Evolutionary conservation across 1,140 invertebrate genomes (phyloP), one percentile per base, ranked within the genome.

Genomic region (Trichonephila inaurata): DNA sequence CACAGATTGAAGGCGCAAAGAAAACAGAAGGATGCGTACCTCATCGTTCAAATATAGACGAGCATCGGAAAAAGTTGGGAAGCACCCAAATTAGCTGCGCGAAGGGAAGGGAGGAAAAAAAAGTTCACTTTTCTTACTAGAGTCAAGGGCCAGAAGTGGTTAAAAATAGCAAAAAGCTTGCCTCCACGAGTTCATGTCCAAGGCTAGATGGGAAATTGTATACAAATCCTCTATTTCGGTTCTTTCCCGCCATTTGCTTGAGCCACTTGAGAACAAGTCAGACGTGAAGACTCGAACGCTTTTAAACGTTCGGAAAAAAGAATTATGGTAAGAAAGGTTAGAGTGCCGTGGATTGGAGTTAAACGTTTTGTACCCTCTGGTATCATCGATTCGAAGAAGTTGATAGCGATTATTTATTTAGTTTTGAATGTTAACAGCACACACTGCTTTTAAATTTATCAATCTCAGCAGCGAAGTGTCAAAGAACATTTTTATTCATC

Each of bases 11-110:
- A 86, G 16, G 40, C 40, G 24, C 19, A 86, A 86, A 60, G 60
- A 87, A 87, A 87, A 87, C 18, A 64, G 66, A 51, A 69, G 60
- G 61, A 82, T 60, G 66, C 24, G 21, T 61, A 66, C 90, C 90
- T 92, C 90, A 92, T 92, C 90, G 90, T 92, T 92, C 90, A 92
- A 92, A 92, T 92, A 92, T 92, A 92, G 90, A 92, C 89, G 90
- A 33, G 90, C 86, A 82, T 82, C 66, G 89, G 77, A 82, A 91
- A 82, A 61, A 81, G 60, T 82, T 82, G 89, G 69, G 51, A 58
- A 85, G 82, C 21, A 28, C 89, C 89, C 89, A 90, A 90, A 83
- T 69, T 77, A 77, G 69, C 69, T 18, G 44, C 10, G 62, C 64
- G 18, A 8, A 58, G 64, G 6, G 60, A 14, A 44, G 87, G 66